Conservation (phyloP, 2,888 invertebrate genomes). For the Plagodis dolabraria region DNA sequence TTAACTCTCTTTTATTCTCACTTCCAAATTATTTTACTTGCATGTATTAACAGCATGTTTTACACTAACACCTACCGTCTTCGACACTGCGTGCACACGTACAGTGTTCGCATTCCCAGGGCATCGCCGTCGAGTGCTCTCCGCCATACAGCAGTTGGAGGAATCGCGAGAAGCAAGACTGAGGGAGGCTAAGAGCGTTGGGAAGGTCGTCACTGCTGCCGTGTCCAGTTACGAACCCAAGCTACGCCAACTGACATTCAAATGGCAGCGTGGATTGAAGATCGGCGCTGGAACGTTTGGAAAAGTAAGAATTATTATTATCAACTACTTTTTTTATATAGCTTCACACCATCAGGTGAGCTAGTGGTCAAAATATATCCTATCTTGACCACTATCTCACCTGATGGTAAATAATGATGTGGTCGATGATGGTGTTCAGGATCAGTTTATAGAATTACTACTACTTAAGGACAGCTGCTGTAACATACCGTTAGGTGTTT, state of each 20-base stretch:
- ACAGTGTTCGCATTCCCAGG: constrained; percentile 46
- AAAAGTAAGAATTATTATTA: constrained; percentile 83
- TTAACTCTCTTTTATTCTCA: too few relatives aligned
- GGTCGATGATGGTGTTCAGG: too few relatives aligned
- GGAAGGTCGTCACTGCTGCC: constrained; percentile 61
- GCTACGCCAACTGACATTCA: constrained; percentile 93
- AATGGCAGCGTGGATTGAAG: constrained; percentile 97
- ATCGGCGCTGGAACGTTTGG: constrained; percentile 96
- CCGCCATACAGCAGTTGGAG: constrained; percentile 85
- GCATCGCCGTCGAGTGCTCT: constrained; percentile 74
- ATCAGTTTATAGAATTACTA: too few relatives aligned
- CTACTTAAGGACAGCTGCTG: too few relatives aligned
- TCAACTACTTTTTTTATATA: too few relatives aligned
- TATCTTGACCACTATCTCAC: too few relatives aligned
- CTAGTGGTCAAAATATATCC: not conserved
- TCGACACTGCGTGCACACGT: not conserved
- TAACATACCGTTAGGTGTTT: too few relatives aligned
- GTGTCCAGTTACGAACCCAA: constrained; percentile 88
- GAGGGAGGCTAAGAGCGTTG: constrained; percentile 67
- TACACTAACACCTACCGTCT: not conserved
- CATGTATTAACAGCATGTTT: not conserved
- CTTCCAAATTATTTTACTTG: too few relatives aligned
- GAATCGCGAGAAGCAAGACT: constrained; percentile 86
- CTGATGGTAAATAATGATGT: too few relatives aligned
- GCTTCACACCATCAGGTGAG: too few relatives aligned